phyloP scores from a whole-genome alignment of 2,888 invertebrate genomes.

The Xiphydria camelus region DNA sequence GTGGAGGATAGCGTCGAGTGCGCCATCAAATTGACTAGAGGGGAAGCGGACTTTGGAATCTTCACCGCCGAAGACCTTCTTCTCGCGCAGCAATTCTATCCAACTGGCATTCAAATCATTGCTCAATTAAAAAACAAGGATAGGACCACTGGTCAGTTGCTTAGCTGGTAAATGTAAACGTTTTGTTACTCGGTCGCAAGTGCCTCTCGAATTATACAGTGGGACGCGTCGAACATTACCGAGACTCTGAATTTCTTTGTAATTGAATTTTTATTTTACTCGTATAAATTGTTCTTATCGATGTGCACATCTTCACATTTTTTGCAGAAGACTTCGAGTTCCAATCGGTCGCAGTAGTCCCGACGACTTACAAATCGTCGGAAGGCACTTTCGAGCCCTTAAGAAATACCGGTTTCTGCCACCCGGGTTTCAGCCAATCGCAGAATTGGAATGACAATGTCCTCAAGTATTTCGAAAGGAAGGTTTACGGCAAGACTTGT shows the following conservation, averaged over 20 bases:
- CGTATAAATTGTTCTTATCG: not conserved
- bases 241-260: not conserved
- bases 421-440: constrained; percentile 65
- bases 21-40: constrained; percentile 61
- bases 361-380: constrained; percentile 48
- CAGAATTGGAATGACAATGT: constrained; percentile 66
- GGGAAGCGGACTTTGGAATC: constrained; percentile 64
- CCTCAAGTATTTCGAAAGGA: constrained; percentile 65
- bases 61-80: constrained; percentile 68
- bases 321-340: constrained; percentile 61
- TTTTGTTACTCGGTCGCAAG: too few relatives aligned
- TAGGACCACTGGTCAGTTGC: constrained; percentile 50
- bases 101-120: constrained; percentile 35
- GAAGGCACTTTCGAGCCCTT: constrained; percentile 60
- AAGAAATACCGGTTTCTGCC: constrained; percentile 64
- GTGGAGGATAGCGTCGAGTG: constrained; percentile 64
- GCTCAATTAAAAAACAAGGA: constrained; percentile 41
- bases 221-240: not conserved
- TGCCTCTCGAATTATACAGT: too few relatives aligned
- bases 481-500: constrained; percentile 50
- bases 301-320: constrained; percentile 11
- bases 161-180: not conserved
- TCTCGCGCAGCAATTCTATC: constrained; percentile 55
- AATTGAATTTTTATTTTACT: not conserved
- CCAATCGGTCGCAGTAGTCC: constrained; percentile 66